Conservation (phyloP, 2,888 invertebrate genomes). For the Podabrus alpinus region DNA sequence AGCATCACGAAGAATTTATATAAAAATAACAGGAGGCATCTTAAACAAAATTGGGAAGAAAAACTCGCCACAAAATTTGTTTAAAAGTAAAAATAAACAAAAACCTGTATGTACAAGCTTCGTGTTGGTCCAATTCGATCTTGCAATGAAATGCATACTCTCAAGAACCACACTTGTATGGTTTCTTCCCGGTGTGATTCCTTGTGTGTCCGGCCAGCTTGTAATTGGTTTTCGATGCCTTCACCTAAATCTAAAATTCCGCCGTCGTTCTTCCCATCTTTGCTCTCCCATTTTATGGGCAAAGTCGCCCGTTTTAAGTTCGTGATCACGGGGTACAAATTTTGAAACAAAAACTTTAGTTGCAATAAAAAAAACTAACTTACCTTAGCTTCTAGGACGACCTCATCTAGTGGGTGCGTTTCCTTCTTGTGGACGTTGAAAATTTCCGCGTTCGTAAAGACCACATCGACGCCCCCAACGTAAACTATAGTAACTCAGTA, state of each 20-base stretch:
- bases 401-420: conserved; percentile 39
- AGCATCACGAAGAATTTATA: too few relatives aligned
- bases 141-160: conserved; percentile 65
- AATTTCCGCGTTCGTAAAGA: conserved; percentile 57
- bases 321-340: conserved; percentile 34
- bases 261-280: conserved; percentile 33
- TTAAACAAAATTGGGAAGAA: too few relatives aligned
- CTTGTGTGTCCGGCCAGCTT: conserved; percentile 64
- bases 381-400: conserved; percentile 32
- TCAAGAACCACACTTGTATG: conserved; percentile 62
- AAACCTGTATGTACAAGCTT: conserved; percentile 63
- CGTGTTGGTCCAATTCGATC: conserved; percentile 64
- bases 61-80: too few relatives aligned
- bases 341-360: neutral
- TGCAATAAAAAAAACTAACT: neutral
- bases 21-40: too few relatives aligned
- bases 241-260: conserved; percentile 39
- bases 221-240: conserved; percentile 57
- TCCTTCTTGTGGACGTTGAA: conserved; percentile 50
- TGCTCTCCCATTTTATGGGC: conserved; percentile 26
- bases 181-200: conserved; percentile 65
- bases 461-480: too few relatives aligned
- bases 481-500: too few relatives aligned
- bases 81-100: neutral
- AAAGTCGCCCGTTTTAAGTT: conserved; percentile 35